Percentiles rank a stretch among this genome's conserved stretches.
Conservation (phyloP, 2,888 invertebrate genomes). For the Seladonia tumulorum region DNA sequence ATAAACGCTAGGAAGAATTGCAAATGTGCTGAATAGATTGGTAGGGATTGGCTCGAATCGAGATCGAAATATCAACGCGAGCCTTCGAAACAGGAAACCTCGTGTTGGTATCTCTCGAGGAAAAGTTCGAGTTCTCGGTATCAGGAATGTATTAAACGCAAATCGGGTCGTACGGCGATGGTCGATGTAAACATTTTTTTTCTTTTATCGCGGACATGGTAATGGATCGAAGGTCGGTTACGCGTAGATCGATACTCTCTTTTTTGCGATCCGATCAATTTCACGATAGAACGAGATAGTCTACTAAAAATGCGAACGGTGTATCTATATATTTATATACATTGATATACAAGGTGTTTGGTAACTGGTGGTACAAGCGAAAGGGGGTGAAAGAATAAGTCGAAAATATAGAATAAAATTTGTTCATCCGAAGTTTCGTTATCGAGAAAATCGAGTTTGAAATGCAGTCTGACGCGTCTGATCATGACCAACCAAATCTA, state of each 20-base stretch:
- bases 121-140: conserved; percentile 53
- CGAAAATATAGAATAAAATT: no score
- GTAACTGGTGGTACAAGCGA: no score
- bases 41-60: conserved; percentile 61
- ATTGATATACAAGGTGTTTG: no score
- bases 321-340: neutral
- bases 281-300: neutral
- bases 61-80: conserved; percentile 69
- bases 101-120: conserved; percentile 57
- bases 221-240: neutral
- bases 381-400: no score
- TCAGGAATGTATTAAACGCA: conserved; percentile 53
- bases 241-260: neutral
- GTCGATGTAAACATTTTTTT: neutral
- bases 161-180: neutral
- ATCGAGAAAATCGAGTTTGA: no score
- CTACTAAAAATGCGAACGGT: neutral
- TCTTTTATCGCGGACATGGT: neutral
- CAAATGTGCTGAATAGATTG: conserved; percentile 55
- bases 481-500: no score
- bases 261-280: neutral
- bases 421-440: no score
- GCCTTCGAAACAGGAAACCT: conserved; percentile 53
- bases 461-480: no score
- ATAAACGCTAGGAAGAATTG: conserved; percentile 51